Evolutionary conservation across 2,797 vertebrate genomes (phyloP).

Genomic region (Poliocrania exsul): DNA sequence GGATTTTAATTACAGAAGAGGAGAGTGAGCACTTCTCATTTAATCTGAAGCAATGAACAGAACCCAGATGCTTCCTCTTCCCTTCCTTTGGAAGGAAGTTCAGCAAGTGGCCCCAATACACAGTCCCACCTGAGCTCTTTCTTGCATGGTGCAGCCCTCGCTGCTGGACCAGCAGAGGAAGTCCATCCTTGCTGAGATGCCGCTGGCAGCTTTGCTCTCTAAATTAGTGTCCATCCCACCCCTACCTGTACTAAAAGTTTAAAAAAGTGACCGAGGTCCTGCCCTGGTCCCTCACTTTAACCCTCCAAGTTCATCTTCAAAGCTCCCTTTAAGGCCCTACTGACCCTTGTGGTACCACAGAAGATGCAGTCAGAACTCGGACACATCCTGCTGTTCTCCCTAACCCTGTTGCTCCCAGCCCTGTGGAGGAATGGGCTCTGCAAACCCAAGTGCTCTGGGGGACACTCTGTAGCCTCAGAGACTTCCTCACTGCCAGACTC

Average conservation of each 20-base stretch:
- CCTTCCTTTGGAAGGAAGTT: background rate
- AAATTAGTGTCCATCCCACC: background rate
- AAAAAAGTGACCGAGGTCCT: rapidly evolving
- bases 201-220: background rate
- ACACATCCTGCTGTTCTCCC: background rate
- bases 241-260: background rate
- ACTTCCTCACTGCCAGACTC: background rate
- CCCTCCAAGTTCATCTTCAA: background rate
- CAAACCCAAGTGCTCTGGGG: rapidly evolving
- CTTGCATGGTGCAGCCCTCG: rapidly evolving
- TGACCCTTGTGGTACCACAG: rapidly evolving
- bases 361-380: rapidly evolving
- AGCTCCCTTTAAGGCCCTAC: too few species aligned
- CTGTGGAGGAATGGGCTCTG: rapidly evolving
- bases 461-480: background rate
- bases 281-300: background rate
- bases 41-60: background rate
- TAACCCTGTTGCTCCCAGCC: rapidly evolving
- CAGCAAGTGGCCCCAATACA: rapidly evolving
- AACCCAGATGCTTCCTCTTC: background rate
- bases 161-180: too few species aligned
- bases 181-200: rapidly evolving
- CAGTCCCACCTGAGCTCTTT: background rate
- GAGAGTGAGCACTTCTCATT: background rate
- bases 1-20: background rate